These are phyloP conservation scores for Elysia chlorotica DNA, from an alignment of 1,140 invertebrate genomes.

Conservation along the genomic window DNA sequence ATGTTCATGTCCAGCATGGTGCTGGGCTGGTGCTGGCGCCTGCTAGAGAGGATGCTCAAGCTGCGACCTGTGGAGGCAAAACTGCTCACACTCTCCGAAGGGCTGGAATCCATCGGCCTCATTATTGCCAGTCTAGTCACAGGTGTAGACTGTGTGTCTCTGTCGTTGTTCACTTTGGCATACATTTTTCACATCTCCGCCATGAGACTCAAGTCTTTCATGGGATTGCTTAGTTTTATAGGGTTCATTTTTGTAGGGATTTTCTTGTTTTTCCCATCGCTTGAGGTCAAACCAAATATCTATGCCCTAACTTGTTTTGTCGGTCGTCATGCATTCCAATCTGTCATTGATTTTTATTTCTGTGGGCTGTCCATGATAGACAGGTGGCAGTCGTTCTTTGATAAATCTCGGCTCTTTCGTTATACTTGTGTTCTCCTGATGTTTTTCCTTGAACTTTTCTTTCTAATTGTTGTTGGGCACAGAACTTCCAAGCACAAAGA, in stretches of 20 bases:
- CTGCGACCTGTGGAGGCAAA: slow-evolving; percentile 29
- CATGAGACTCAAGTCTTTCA: slow-evolving; percentile 52
- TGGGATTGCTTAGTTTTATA: slow-evolving; percentile 42
- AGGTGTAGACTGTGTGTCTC: slow-evolving; percentile 33
- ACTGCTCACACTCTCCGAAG: slow-evolving; percentile 35
- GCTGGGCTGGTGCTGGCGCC: slow-evolving; percentile 45
- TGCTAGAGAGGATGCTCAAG: slow-evolving; percentile 41
- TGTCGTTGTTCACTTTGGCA: slow-evolving; percentile 43
- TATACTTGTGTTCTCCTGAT: slow-evolving; percentile 40
- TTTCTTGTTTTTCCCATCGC: slow-evolving; percentile 38
- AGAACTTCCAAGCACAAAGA: slow-evolving; percentile 54
- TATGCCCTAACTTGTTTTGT: slow-evolving; percentile 52
- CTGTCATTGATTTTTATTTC: slow-evolving; percentile 54
- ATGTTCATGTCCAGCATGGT: slow-evolving; percentile 48
- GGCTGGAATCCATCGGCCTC: slow-evolving; percentile 52
- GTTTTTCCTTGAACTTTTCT: slow-evolving; percentile 41
- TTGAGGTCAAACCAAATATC: slow-evolving; percentile 39
- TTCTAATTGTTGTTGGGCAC: slow-evolving; percentile 37
- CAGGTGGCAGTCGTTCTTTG: slow-evolving; percentile 50
- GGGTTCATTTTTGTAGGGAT: slow-evolving; percentile 35
- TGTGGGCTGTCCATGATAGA: slow-evolving; percentile 49
- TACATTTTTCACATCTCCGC: slow-evolving; percentile 44
- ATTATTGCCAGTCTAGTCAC: slow-evolving; percentile 45
- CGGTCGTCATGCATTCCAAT: slow-evolving; percentile 47
- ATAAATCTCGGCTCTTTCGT: slow-evolving; percentile 35